Conservation (phyloP, 2,113 vertebrate genomes). For the Malurus cyaneus region DNA sequence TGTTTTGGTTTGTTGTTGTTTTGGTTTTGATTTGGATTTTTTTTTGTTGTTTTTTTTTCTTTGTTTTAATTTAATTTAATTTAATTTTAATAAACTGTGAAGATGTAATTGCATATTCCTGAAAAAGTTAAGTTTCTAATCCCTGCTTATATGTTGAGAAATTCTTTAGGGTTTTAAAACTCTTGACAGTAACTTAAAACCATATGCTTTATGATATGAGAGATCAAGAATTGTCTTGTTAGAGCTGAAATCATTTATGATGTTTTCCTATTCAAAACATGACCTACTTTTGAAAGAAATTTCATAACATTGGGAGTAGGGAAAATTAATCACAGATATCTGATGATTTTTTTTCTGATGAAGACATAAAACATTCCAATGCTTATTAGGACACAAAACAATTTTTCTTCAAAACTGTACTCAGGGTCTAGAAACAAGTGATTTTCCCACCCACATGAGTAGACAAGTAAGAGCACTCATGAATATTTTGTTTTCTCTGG, state of each 20-base stretch:
- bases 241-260: not conserved
- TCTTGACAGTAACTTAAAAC: not conserved
- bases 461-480: not conserved
- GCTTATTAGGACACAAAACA: not conserved
- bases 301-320: not conserved
- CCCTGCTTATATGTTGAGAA: not conserved
- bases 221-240: not conserved
- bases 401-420: not conserved
- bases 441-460: not conserved
- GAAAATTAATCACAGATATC: slow-evolving; percentile 8
- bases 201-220: not conserved
- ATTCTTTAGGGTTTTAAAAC: not conserved
- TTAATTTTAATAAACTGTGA: not conserved
- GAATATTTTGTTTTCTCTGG: not conserved
- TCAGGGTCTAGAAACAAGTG: not conserved
- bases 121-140: not conserved
- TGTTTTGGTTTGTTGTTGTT: not conserved
- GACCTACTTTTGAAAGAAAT: not conserved
- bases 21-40: not conserved
- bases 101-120: not conserved
- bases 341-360: not conserved
- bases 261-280: not conserved
- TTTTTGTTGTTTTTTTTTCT: not conserved
- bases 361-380: not conserved
- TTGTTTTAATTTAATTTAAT: not conserved